A percentile compares a stretch with the other conserved stretches of the same genome.
These are phyloP conservation scores for Cerastoderma edule DNA, from an alignment of 2,888 invertebrate species.

Conservation along the genomic window DNA sequence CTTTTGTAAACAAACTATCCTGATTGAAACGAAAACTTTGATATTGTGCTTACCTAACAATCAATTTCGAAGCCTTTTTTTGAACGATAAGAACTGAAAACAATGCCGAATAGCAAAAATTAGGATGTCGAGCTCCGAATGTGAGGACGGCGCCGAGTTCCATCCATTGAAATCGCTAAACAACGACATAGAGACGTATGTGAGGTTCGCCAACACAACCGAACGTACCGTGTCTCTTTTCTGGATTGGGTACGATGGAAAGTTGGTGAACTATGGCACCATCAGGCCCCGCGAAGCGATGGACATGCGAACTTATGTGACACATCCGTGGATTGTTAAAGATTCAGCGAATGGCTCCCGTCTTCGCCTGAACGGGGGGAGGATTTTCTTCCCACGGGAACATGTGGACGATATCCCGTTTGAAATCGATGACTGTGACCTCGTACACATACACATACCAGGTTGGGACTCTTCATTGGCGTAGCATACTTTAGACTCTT, in stretches of 20 bases:
- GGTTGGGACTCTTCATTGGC: slow-evolving; percentile 21
- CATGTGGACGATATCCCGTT: slow-evolving; percentile 23
- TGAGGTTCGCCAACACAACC: slow-evolving; percentile 40
- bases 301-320: slow-evolving; percentile 50
- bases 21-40: too few species aligned
- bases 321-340: slow-evolving; percentile 57
- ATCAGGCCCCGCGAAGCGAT: slow-evolving; percentile 35
- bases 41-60: too few species aligned
- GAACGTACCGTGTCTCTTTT: slow-evolving; percentile 39
- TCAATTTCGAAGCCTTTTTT: too few species aligned
- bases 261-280: slow-evolving; percentile 44
- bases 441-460: slow-evolving; percentile 45
- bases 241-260: slow-evolving; percentile 47
- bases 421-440: slow-evolving; percentile 7
- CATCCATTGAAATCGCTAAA: slow-evolving; percentile 28
- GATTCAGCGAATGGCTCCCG: slow-evolving; percentile 41
- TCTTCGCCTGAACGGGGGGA: slow-evolving; percentile 40
- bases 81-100: not conserved
- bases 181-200: slow-evolving; percentile 38
- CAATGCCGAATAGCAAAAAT: not conserved
- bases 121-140: not conserved
- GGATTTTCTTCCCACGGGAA: slow-evolving; percentile 40
- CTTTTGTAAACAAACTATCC: too few species aligned
- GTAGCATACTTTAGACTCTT: not conserved
- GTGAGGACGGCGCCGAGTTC: not conserved